Evolutionary conservation across 1,140 invertebrate species (phyloP).

Genomic region (Steinernema feltiae): DNA sequence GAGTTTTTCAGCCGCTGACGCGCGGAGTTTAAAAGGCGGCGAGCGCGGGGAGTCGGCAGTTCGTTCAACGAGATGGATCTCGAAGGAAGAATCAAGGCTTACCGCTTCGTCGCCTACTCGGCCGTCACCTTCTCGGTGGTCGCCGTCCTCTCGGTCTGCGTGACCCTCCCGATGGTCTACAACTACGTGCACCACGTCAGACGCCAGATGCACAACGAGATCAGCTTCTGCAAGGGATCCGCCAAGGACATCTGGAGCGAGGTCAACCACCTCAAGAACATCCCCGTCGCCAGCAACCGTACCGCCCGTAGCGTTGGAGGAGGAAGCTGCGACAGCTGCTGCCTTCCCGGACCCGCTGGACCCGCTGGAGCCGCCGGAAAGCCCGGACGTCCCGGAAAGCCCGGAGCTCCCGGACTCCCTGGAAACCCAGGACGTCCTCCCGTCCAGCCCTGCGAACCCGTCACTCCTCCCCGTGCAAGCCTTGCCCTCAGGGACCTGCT

Average conservation of each 20-base stretch:
- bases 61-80: background rate
- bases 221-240: slow-evolving; percentile 29
- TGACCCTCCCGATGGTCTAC: background rate
- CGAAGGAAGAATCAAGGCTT: slow-evolving; percentile 27
- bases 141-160: slow-evolving; percentile 16
- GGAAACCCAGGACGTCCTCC: slow-evolving; percentile 29
- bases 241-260: slow-evolving; percentile 57
- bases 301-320: slow-evolving; percentile 32
- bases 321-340: slow-evolving; percentile 12
- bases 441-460: slow-evolving; percentile 24
- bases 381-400: too few relatives aligned
- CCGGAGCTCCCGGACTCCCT: slow-evolving; percentile 24
- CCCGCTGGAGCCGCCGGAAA: slow-evolving; percentile 28
- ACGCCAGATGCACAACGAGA: background rate
- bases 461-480: slow-evolving; percentile 30
- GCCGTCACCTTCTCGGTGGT: slow-evolving; percentile 36
- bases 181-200: background rate
- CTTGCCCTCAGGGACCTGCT: slow-evolving; percentile 18
- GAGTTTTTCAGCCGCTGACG: background rate
- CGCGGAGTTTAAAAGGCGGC: background rate
- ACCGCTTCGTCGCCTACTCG: slow-evolving; percentile 36
- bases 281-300: slow-evolving; percentile 42
- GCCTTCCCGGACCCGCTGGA: slow-evolving; percentile 26
- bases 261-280: slow-evolving; percentile 49
- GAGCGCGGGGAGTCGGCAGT: background rate